Evolutionary conservation across 2,888 invertebrate genomes (phyloP), one percentile per base, ranked within the genome.

Genomic region (Apamea epomidion): DNA sequence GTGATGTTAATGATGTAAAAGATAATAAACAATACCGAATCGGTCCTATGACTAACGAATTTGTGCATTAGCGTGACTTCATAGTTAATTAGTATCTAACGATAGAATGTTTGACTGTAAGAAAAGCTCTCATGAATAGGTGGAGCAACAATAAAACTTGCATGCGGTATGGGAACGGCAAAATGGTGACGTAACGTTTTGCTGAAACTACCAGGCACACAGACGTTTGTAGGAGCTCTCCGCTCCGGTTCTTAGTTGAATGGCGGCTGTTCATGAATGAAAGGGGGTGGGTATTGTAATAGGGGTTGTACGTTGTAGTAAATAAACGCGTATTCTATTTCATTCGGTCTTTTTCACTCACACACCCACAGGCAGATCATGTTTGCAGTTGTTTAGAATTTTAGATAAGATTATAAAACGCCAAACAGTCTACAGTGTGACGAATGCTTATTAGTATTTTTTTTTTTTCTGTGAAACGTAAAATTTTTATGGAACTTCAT

Each of bases 151-250:
- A 62, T 29, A 72, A 60, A 54, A 18, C 37, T 29, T 58, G 64
- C n/a, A 29, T 84, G 79, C 75, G 65, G 69, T 60, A 75, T 60
- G 75, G 74, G 77, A 76, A 81, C 84, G 82, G 90, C 91, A 91
- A 91, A 87, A 91, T 90, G 91, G 90, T 95, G 95, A 95, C 95
- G 95, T 94, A 95, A 95, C 90, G 88, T 87, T 91, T 92, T 89
- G 87, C 89, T 91, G 85, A 86, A 88, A 90, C 83, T 94, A 95
- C 95, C 84, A 95, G 94, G 95, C 86, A 68, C 86, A 69, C 92
- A 95, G 89, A 89, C 83, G 64, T 65, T n/a, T 18, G 70, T 42
- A 86, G 82, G 89, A 91, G 92, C 54, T 85, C 29, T 82, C 10
- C 68, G 45, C 37, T 80, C 14, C 21, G 68, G 8, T 32, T 69